A percentile compares a stretch with the other conserved stretches of the same genome.
Evolutionary conservation across 2,797 vertebrate species (phyloP).

Genomic region (Arnoldichthys spilopterus): DNA sequence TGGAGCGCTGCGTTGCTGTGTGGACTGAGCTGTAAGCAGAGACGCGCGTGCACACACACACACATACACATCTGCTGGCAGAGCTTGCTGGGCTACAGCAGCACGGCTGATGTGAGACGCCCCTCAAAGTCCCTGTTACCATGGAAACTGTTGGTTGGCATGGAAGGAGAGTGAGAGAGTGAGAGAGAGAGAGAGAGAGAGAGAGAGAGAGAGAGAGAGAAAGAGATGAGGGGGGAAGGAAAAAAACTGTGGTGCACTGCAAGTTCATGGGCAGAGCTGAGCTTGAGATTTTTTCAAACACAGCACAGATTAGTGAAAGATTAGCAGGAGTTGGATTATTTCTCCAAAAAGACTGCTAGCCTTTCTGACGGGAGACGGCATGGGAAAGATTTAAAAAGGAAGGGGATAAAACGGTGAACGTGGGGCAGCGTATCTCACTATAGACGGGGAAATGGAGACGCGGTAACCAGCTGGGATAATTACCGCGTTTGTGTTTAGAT

Average conservation of each 20-base stretch:
- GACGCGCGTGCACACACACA: constrained; percentile 22
- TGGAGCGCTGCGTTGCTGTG: constrained; percentile 55
- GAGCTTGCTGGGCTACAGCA: constrained; percentile 54
- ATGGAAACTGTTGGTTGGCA: constrained; percentile 84
- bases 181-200: constrained; percentile 13
- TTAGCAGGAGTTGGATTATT: constrained; percentile 45
- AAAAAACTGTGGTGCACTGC: constrained; percentile 32
- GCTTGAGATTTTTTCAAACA: constrained; percentile 31
- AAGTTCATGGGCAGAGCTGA: constrained; percentile 39
- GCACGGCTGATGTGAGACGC: constrained; percentile 70
- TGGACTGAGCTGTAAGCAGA: constrained; percentile 56
- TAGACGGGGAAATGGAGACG: background rate
- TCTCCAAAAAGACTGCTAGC: constrained; percentile 3
- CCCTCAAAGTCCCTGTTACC: constrained; percentile 83
- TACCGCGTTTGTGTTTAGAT: constrained; percentile 20
- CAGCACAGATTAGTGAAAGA: constrained; percentile 48
- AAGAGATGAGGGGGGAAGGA: background rate
- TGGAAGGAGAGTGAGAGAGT: constrained; percentile 38
- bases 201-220: background rate
- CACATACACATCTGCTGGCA: constrained; percentile 68
- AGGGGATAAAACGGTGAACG: background rate
- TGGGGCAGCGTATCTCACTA: background rate
- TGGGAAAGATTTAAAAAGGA: background rate
- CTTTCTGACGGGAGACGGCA: background rate
- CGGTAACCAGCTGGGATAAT: constrained; percentile 43